Base-by-base conservation (phyloP, 2,888 invertebrate genomes). In the Drosophila mulleri region DNA sequence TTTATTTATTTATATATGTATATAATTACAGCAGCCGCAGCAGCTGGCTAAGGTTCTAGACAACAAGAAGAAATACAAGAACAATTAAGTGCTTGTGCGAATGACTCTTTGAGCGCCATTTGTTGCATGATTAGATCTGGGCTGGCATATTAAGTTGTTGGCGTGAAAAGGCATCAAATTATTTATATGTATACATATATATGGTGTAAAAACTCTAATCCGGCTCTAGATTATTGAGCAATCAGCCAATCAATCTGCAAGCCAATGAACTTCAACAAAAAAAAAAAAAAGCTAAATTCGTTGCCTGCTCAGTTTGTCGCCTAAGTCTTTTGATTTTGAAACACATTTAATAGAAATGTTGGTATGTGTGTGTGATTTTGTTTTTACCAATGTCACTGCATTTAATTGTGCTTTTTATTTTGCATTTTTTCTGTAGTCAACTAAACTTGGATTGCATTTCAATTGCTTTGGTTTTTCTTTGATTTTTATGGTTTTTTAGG, bases 171-270 rank as follows among this genome's bases (percentile, higher is more conserved):
- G 65, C 72, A 72, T 72, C 58, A 73, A 78, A 81, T 78, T 77
- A 72, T 58, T 9, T 39, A 45, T 35, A 35, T 45, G 4, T 7
- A 29, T 18, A 53, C 26, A 29, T 20, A 14, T 29, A 29, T 44
- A 32, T 44, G 35, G 44, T 68, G n/a, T 68, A 52, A 52, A 48
- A 45, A 67, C 45, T 47, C 69, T 88, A 82, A 74, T 70, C 65
- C 69, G 77, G 56, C 37, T 48, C 70, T 39, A 72, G 89, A 89
- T 86, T 90, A 87, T 88, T 86, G 86, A 75, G 90, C 89, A 81
- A 86, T 86, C 86, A 81, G 79, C 62, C 88, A 88, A 90, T 83
- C 88, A 78, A 86, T 90, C 89, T 80, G 67, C 70, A 52, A 83
- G 90, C 86, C 86, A 86, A 83, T 86, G 86, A 86, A 86, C 86